phyloP scores from a whole-genome alignment of 2,113 vertebrate genomes.

The Hippocampus zosterae region DNA sequence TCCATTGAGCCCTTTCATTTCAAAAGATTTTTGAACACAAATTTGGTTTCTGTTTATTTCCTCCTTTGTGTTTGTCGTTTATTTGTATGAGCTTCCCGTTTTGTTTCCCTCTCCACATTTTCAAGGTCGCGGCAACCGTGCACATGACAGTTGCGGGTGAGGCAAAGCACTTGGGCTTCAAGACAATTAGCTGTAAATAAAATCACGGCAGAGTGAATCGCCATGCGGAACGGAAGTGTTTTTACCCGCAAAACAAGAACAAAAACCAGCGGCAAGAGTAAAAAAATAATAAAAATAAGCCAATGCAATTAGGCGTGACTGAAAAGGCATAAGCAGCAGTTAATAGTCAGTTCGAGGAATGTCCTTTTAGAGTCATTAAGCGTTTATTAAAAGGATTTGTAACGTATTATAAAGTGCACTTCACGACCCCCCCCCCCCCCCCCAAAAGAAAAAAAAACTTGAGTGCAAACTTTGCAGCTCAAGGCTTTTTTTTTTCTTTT shows the following conservation, averaged over 20 bases:
- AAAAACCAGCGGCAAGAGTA: conserved; percentile 24
- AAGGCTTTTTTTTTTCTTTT: conserved; percentile 30
- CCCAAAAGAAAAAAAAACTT: too few relatives aligned
- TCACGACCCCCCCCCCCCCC: conserved; percentile 42
- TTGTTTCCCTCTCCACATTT: background rate
- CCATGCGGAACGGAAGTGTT: conserved; percentile 38
- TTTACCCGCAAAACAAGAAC: conserved; percentile 28
- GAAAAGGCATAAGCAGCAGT: conserved; percentile 75
- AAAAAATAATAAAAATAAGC: conserved; percentile 47
- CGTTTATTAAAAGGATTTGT: conserved; percentile 76
- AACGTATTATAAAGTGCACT: conserved; percentile 68
- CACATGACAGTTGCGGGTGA: conserved; percentile 14
- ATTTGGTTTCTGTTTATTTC: too few relatives aligned
- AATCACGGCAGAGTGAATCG: conserved; percentile 49
- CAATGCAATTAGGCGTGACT: conserved; percentile 72
- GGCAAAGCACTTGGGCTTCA: conserved; percentile 20
- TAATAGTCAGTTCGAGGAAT: conserved; percentile 78
- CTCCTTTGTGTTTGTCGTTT: background rate
- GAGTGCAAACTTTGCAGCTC: background rate
- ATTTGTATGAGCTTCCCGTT: background rate
- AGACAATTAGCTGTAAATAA: conserved; percentile 37
- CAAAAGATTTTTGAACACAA: too few relatives aligned
- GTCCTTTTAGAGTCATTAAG: conserved; percentile 75
- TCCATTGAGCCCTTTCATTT: too few relatives aligned
- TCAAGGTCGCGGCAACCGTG: conserved; percentile 20